Evolutionary conservation across 2,888 invertebrate species (phyloP).

Genomic region (Ptychoptera albimana): DNA sequence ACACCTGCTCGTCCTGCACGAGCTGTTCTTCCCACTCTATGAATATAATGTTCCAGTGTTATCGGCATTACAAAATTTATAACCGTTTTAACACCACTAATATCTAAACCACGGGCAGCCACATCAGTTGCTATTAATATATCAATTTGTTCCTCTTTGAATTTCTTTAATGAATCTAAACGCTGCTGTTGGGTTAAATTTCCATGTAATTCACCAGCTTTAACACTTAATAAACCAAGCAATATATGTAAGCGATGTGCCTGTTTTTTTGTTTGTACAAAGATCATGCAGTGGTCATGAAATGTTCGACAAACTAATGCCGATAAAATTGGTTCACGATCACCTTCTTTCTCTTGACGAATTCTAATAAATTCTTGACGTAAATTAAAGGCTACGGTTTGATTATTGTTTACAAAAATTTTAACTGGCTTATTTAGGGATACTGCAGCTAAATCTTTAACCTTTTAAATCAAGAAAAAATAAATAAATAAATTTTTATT

Average conservation of each 20-base stretch:
- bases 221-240: conserved; percentile 75
- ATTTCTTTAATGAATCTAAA: conserved; percentile 71
- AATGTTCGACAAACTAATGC: conserved; percentile 79
- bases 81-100: conserved; percentile 92
- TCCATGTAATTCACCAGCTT: conserved; percentile 82
- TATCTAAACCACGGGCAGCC: conserved; percentile 84
- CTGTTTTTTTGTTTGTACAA: conserved; percentile 92
- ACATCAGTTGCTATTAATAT: conserved; percentile 90
- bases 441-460: conserved; percentile 81
- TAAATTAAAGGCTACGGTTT: conserved; percentile 87
- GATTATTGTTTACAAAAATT: conserved; percentile 91
- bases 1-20: conserved; percentile 87
- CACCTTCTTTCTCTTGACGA: conserved; percentile 73
- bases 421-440: conserved; percentile 85
- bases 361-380: conserved; percentile 93
- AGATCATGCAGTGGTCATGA: conserved; percentile 80
- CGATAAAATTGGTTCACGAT: conserved; percentile 78
- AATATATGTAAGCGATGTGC: conserved; percentile 88
- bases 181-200: conserved; percentile 92
- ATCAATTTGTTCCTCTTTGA: conserved; percentile 71
- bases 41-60: conserved; percentile 91
- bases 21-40: conserved; percentile 88
- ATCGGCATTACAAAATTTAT: conserved; percentile 94
- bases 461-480: too few species aligned
- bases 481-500: too few species aligned